These are phyloP conservation scores for Pseudochaenichthys georgianus DNA, from an alignment of 2,797 vertebrate genomes.

Conservation along the genomic window DNA sequence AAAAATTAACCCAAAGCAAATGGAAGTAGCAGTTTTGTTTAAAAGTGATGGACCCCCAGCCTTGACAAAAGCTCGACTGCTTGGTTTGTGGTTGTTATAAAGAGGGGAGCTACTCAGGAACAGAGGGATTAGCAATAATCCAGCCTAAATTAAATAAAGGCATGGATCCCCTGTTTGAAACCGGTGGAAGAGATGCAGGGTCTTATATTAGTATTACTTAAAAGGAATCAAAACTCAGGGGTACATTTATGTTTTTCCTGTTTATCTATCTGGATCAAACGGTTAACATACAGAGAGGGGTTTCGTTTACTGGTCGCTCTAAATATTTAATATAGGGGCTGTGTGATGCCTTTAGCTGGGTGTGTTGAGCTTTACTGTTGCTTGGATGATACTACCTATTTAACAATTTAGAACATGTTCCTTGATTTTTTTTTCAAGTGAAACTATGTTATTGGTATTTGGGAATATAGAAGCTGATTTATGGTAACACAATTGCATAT, in stretches of 20 bases:
- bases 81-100: slow-evolving; percentile 13
- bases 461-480: not conserved
- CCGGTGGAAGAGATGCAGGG: not conserved
- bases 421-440: not conserved
- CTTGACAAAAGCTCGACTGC: slow-evolving; percentile 5
- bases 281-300: not conserved
- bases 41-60: not conserved
- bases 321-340: not conserved
- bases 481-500: not conserved
- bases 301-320: too few relatives aligned
- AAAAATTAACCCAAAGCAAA: slow-evolving; percentile 7
- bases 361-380: not conserved
- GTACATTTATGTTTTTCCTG: not conserved
- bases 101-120: slow-evolving; percentile 11
- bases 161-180: slow-evolving; percentile 1
- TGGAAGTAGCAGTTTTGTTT: slow-evolving; percentile 5
- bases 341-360: not conserved
- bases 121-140: slow-evolving; percentile 19
- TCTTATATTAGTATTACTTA: slow-evolving; percentile 3
- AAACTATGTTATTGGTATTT: not conserved
- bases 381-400: too few relatives aligned
- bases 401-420: not conserved
- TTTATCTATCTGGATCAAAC: not conserved
- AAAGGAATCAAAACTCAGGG: slow-evolving; percentile 1
- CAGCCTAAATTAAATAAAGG: slow-evolving; percentile 5